These are phyloP conservation scores for Lucinisca nassula DNA, from an alignment of 2,888 invertebrate species.

Conservation along the genomic window DNA sequence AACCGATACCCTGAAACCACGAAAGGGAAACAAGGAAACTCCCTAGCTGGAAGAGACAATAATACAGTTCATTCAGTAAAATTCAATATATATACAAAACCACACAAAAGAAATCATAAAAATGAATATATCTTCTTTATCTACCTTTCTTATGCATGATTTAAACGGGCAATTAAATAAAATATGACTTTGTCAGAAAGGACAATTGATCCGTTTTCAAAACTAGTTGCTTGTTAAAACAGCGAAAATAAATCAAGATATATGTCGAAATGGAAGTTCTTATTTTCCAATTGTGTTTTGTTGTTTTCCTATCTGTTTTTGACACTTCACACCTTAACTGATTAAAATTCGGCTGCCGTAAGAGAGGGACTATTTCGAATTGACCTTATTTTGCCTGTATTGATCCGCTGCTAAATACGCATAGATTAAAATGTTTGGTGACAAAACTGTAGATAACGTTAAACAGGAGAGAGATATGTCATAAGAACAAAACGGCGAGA, in stretches of 20 bases:
- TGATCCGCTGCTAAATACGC: not conserved
- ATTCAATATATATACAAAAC: not conserved
- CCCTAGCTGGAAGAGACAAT: not conserved
- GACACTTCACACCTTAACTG: constrained; percentile 12
- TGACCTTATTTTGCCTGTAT: not conserved
- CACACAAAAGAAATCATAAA: not conserved
- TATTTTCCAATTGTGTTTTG: constrained; percentile 3
- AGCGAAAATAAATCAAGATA: not conserved
- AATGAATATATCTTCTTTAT: constrained; percentile 16
- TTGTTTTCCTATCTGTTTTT: not conserved
- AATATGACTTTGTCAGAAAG: not conserved
- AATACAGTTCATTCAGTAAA: not conserved
- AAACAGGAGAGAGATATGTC: constrained; percentile 51
- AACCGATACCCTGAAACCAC: not conserved
- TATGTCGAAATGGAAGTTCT: not conserved
- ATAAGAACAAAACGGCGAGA: constrained; percentile 1
- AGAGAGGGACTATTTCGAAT: not conserved
- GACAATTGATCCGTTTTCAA: not conserved
- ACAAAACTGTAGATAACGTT: constrained; percentile 39
- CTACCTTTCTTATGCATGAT: not conserved
- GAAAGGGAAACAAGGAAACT: not conserved
- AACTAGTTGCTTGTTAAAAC: not conserved
- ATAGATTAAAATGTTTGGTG: constrained; percentile 27
- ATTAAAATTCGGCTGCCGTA: not conserved
- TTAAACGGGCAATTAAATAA: not conserved